These are phyloP conservation scores for Cliona cf. orientalis DNA, from an alignment of 37 sponge, comb jelly and placozoan species.

Conservation along the genomic window DNA sequence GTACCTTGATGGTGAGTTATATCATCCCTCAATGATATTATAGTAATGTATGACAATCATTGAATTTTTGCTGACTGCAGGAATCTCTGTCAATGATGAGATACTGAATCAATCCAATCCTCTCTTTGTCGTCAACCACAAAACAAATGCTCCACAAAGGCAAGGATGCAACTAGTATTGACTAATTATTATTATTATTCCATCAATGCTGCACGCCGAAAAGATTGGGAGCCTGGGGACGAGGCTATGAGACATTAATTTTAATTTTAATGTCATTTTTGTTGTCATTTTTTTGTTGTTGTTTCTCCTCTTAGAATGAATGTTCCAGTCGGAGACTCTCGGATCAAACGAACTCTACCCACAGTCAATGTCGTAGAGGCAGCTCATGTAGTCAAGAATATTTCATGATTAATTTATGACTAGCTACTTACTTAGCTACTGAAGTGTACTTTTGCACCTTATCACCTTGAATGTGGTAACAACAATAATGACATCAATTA, in stretches of 20 bases:
- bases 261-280: too few species aligned
- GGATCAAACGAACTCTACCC: slow-evolving; percentile 31
- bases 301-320: slow-evolving; percentile 19
- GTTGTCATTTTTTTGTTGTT: too few species aligned
- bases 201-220: too few species aligned
- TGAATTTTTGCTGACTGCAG: slow-evolving; percentile 29
- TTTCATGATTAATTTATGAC: slow-evolving; percentile 7
- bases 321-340: slow-evolving; percentile 79
- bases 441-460: too few species aligned
- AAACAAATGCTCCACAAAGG: slow-evolving; percentile 54
- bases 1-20: slow-evolving; percentile 90
- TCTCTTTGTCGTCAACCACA: slow-evolving; percentile 86
- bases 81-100: slow-evolving; percentile 97
- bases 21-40: neutral
- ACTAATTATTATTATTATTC: too few species aligned
- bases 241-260: too few species aligned
- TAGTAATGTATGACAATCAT: neutral
- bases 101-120: slow-evolving; percentile 90
- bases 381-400: slow-evolving; percentile 89
- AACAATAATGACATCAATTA: neutral
- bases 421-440: too few species aligned
- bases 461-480: too few species aligned
- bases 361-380: slow-evolving; percentile 84
- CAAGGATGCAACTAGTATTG: slow-evolving; percentile 1
- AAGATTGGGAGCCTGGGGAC: too few species aligned